Percentiles rank a stretch among this genome's conserved stretches.
Evolutionary conservation across 2,113 vertebrate species (phyloP).

Genomic region (Chascanopsetta lugubris): DNA sequence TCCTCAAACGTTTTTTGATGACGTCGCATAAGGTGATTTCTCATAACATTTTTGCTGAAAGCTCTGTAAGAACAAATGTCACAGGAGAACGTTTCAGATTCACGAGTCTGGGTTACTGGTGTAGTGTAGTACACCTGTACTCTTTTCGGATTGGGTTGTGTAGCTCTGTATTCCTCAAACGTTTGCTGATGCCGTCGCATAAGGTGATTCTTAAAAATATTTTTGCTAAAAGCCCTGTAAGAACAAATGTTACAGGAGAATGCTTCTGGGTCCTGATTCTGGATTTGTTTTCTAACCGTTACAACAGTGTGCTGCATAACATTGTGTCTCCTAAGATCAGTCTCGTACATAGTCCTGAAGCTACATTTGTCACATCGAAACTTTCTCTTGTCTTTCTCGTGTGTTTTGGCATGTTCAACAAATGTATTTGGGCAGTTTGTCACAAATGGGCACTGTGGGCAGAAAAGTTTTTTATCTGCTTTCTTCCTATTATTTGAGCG

Average conservation of each 20-base stretch:
- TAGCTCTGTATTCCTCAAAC: conserved; percentile 60
- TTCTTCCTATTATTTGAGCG: conserved; percentile 87
- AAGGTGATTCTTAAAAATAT: conserved; percentile 89
- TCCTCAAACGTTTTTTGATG: conserved; percentile 79
- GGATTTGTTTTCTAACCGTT: conserved; percentile 47
- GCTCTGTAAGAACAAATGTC: conserved; percentile 90
- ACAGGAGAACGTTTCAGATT: conserved; percentile 77
- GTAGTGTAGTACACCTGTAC: conserved; percentile 52
- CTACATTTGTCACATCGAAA: conserved; percentile 93
- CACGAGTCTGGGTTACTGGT: conserved; percentile 39
- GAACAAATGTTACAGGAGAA: conserved; percentile 91
- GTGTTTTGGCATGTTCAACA: conserved; percentile 93
- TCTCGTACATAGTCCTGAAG: conserved; percentile 88
- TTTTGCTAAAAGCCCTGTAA: conserved; percentile 87
- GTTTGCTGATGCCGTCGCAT: conserved; percentile 85
- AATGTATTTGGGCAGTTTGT: conserved; percentile 93
- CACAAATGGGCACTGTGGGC: conserved; percentile 94
- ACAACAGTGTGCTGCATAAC: conserved; percentile 86
- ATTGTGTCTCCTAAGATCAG: conserved; percentile 88
- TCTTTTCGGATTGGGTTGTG: conserved; percentile 1
- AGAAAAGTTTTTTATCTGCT: conserved; percentile 88
- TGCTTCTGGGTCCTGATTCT: conserved; percentile 11
- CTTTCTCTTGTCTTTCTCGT: conserved; percentile 92
- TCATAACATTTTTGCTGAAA: conserved; percentile 87
- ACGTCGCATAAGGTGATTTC: conserved; percentile 88